These are phyloP conservation scores for Todiramphus saurophagus DNA, from an alignment of 2,113 vertebrate genomes.

Conservation along the genomic window DNA sequence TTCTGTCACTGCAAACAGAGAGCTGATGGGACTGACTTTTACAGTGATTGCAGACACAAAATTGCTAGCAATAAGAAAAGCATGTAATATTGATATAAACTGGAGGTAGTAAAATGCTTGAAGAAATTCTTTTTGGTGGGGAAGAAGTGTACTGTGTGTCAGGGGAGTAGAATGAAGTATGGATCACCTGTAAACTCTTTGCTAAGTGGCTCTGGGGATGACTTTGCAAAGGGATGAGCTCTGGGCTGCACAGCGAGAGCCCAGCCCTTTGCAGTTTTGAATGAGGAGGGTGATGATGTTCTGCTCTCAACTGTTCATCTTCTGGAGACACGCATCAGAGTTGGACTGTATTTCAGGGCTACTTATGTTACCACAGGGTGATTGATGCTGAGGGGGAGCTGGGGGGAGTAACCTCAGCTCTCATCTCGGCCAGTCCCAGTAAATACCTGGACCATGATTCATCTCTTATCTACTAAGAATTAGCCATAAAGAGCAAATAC, in stretches of 20 bases:
- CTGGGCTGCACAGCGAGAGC: background rate
- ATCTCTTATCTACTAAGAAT: slow-evolving; percentile 41
- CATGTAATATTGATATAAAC: background rate
- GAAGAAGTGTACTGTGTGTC: background rate
- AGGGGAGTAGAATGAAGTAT: background rate
- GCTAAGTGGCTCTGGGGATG: background rate
- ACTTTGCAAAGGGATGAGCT: background rate
- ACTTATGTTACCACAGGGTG: background rate
- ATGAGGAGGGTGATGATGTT: fast-evolving
- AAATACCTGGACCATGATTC: background rate
- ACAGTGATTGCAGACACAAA: background rate
- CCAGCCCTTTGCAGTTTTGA: background rate
- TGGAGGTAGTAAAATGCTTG: background rate
- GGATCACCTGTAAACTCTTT: background rate
- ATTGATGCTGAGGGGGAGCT: background rate
- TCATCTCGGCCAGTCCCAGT: background rate
- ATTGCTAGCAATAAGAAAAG: background rate
- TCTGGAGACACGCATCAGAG: fast-evolving
- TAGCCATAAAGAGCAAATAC: background rate
- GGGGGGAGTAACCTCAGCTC: background rate
- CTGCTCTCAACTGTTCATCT: background rate
- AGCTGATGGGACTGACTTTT: background rate
- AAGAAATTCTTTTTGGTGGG: background rate
- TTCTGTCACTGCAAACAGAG: background rate
- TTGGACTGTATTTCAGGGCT: background rate